Base-by-base conservation (phyloP, 2,113 vertebrate genomes). In the Labrus mixtus region DNA sequence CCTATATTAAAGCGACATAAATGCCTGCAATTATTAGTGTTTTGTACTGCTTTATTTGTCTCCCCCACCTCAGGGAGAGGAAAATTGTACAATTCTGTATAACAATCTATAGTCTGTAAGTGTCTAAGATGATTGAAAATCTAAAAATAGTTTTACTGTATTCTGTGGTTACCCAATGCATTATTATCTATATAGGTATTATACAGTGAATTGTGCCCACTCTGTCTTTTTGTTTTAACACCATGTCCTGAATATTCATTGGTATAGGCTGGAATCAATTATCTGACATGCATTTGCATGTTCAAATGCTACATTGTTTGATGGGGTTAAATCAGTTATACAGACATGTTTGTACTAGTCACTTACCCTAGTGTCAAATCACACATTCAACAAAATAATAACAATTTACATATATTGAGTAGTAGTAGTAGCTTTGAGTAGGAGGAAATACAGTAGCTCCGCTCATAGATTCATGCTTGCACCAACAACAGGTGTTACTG, bases 211-310 rank as follows among this genome's bases (percentile, higher is more conserved):
- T 41, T 58, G 17, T 36, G 29, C 43, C 39, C 37, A 66, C 65
- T 83, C 13, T 12, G 33, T 76, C 39, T 58, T 9, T 72, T 33
- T n/a, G n/a, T n/a, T 69, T 39, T 22, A 65, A 62, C 67, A 68
- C 50, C 15, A 4, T 12, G 3, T 55, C 22, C 25, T 71, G 68
- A 74, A 81, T 85, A 75, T 75, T 79, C 41, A 71, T 73, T 68
- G 58, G 62, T 80, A 53, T 76, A 59, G 53, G 58, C 78, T n/a
- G 23, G 48, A 36, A 75, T 70, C 69, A 78, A 78, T 86, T 54
- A 75, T 53, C 37, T 72, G 62, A 48, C 75, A 84, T 33, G 50
- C 61, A 33, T 65, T 29, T 62, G 67, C 17, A 22, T 56, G 25
- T 78, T 57, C 22, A 77, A 68, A 72, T 45, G 77, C 54, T 6